These are phyloP conservation scores for Argyra leucocephala DNA, from an alignment of 2,888 invertebrate species.

Conservation along the genomic window DNA sequence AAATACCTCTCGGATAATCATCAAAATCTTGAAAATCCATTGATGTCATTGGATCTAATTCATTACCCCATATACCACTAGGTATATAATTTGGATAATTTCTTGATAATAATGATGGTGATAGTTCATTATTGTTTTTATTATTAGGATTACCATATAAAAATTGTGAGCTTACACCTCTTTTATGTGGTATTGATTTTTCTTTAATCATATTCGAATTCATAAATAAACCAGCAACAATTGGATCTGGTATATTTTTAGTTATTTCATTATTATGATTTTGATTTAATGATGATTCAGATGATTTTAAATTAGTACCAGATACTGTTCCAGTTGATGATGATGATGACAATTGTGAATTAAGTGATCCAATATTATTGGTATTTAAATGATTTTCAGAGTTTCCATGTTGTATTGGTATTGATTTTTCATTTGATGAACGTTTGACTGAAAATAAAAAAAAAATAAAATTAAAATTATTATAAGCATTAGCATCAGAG, in stretches of 20 bases:
- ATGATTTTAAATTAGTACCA: not conserved
- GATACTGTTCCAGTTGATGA: not conserved
- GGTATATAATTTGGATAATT: slow-evolving; percentile 22
- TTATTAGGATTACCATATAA: slow-evolving; percentile 25
- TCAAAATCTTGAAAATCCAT: slow-evolving; percentile 38
- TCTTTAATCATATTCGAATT: not conserved
- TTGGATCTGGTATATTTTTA: not conserved
- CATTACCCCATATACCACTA: slow-evolving; percentile 38
- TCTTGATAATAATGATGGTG: not conserved
- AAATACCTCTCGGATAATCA: slow-evolving; percentile 35
- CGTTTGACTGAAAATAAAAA: slow-evolving; percentile 4
- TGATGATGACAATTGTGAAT: not conserved
- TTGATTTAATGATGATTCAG: not conserved
- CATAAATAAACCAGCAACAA: not conserved
- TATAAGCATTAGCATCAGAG: no score
- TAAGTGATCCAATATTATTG: not conserved
- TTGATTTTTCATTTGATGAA: not conserved
- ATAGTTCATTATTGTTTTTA: not conserved
- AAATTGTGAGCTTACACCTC: slow-evolving; percentile 34
- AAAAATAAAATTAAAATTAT: no score
- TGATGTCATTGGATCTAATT: slow-evolving; percentile 34
- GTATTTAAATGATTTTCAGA: not conserved
- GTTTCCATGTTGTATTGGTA: not conserved
- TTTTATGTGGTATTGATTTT: slow-evolving; percentile 31
- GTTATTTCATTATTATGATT: not conserved